A percentile compares a stretch with the other conserved stretches of the same genome.
Evolutionary conservation across 2,797 vertebrate genomes (phyloP).

Genomic region (Cyprinodon diabolis): DNA sequence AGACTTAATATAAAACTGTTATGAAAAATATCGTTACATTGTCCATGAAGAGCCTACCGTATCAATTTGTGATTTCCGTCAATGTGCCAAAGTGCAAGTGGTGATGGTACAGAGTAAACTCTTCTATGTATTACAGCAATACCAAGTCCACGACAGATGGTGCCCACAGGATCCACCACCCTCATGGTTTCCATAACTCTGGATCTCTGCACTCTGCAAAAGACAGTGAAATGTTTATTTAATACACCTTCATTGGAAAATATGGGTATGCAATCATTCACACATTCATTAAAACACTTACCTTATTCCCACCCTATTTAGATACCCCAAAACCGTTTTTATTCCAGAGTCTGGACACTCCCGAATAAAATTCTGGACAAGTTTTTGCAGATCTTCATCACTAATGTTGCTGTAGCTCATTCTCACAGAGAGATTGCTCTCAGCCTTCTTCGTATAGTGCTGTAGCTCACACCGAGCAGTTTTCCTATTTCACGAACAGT

Average conservation of each 20-base stretch:
- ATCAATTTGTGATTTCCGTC: constrained; percentile 9
- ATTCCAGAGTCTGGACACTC: constrained; percentile 5
- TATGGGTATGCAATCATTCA: background rate
- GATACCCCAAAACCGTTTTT: constrained; percentile 2
- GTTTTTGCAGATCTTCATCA: constrained; percentile 5
- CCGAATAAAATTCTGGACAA: constrained; percentile 1
- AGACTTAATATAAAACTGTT: background rate
- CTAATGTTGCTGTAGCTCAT: constrained; percentile 8
- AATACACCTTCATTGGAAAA: background rate
- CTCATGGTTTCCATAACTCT: constrained; percentile 6
- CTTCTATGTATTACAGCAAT: constrained; percentile 28
- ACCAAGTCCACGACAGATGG: constrained; percentile 24
- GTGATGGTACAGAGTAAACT: constrained; percentile 26
- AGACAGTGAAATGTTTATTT: background rate
- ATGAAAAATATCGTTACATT: background rate
- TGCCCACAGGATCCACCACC: constrained; percentile 20
- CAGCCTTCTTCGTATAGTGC: constrained; percentile 2
- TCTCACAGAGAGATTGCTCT: constrained; percentile 7
- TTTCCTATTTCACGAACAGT: background rate
- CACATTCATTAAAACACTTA: background rate
- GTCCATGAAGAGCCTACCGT: background rate
- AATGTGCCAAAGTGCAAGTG: constrained; percentile 25
- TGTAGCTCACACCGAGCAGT: constrained; percentile 5
- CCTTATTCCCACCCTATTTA: constrained; percentile 1
- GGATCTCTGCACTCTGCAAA: constrained; percentile 4